Conservation (phyloP, 2,113 vertebrate genomes). For the Apistogramma diplotaenia region DNA sequence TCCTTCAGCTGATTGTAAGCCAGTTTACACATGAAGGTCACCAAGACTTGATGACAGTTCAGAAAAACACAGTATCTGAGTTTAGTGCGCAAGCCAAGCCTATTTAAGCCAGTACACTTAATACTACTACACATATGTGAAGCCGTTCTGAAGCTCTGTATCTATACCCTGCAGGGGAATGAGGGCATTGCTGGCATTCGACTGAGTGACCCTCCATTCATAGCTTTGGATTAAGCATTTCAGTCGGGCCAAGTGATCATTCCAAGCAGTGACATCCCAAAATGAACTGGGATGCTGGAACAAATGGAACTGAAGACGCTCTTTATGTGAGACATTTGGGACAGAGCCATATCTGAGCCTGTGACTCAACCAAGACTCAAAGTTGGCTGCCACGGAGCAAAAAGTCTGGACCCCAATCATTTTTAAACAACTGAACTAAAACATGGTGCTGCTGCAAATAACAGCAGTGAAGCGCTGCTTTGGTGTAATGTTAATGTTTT, state of each 20-base stretch:
- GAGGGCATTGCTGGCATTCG: background rate
- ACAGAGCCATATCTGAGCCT: background rate
- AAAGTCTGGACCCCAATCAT: background rate
- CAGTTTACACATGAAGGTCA: background rate
- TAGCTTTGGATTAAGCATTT: conserved; percentile 5
- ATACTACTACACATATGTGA: background rate
- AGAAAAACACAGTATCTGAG: background rate
- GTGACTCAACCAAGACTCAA: background rate
- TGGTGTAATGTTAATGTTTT: background rate
- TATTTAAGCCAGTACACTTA: background rate
- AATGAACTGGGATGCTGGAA: background rate
- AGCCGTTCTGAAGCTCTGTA: background rate
- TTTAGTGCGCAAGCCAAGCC: background rate
- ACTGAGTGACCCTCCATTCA: conserved; percentile 14
- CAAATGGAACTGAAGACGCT: background rate
- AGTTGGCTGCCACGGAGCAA: background rate
- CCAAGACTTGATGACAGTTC: background rate
- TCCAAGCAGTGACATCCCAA: background rate
- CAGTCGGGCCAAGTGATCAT: background rate
- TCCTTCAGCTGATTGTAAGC: background rate
- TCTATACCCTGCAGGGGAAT: background rate
- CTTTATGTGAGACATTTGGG: background rate
- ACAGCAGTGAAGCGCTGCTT: background rate
- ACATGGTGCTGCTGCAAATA: background rate
- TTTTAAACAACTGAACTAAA: background rate